These are phyloP conservation scores for Pseudobourletiella spinata DNA, from an alignment of 1,140 invertebrate genomes.

Conservation along the genomic window DNA sequence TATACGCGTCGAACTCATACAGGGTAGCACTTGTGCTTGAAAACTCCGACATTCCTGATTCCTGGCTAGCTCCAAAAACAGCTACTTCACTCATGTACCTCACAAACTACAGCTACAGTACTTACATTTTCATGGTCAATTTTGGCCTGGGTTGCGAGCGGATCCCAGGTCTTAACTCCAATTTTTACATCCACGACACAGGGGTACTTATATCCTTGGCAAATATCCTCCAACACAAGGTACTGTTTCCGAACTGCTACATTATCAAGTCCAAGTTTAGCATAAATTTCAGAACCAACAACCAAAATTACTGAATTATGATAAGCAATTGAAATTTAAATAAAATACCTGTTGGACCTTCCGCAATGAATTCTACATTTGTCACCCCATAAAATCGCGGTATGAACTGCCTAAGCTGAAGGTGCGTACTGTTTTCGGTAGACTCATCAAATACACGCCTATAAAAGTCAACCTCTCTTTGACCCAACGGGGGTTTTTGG, in stretches of 20 bases:
- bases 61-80: too few species aligned
- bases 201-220: constrained; percentile 41
- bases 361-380: background rate
- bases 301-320: background rate
- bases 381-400: constrained; percentile 26
- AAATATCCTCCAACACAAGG: constrained; percentile 41
- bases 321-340: background rate
- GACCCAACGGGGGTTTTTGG: constrained; percentile 27
- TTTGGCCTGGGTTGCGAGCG: constrained; percentile 45
- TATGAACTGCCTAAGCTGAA: constrained; percentile 11
- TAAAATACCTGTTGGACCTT: background rate
- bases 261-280: background rate
- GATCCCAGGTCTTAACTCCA: constrained; percentile 48
- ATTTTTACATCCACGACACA: constrained; percentile 52
- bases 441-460: constrained; percentile 7
- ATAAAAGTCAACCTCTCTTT: constrained; percentile 33
- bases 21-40: too few species aligned
- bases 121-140: constrained; percentile 40
- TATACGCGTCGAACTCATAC: too few species aligned
- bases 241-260: constrained; percentile 1
- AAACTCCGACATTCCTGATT: too few species aligned
- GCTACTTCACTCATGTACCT: too few species aligned
- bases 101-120: background rate
- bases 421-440: background rate
- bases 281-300: background rate